A percentile compares a stretch with the other conserved stretches of the same genome.
Evolutionary conservation across 1,140 invertebrate species (phyloP).

Genomic region (Drosophila mauritiana): DNA sequence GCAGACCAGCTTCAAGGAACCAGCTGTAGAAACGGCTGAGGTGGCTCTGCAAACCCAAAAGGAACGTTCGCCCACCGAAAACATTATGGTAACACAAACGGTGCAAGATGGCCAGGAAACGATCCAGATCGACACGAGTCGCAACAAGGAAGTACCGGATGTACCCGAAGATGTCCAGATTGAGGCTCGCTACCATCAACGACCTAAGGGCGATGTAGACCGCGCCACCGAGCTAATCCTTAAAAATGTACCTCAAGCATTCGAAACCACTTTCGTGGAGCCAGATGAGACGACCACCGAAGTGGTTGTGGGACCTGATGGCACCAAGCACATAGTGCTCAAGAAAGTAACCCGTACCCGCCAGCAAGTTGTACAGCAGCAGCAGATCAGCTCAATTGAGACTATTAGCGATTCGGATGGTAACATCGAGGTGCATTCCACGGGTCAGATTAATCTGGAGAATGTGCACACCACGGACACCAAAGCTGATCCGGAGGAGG

Average conservation of each 20-base stretch:
- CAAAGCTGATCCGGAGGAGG: slow-evolving; percentile 54
- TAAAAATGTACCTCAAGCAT: slow-evolving; percentile 88
- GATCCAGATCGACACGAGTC: slow-evolving; percentile 90
- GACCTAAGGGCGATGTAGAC: slow-evolving; percentile 68
- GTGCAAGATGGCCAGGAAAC: slow-evolving; percentile 89
- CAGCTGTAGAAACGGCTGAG: slow-evolving; percentile 68
- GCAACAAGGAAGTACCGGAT: slow-evolving; percentile 85
- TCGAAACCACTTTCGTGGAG: slow-evolving; percentile 91
- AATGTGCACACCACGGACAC: slow-evolving; percentile 69
- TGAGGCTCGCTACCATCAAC: slow-evolving; percentile 89
- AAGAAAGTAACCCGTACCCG: slow-evolving; percentile 87
- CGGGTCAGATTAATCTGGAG: slow-evolving; percentile 75
- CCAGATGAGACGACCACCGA: slow-evolving; percentile 91
- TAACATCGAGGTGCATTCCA: slow-evolving; percentile 81
- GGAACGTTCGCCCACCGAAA: slow-evolving; percentile 86
- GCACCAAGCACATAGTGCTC: slow-evolving; percentile 92
- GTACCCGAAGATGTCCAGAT: slow-evolving; percentile 88
- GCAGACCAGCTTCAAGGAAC: slow-evolving; percentile 86
- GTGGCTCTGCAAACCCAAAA: slow-evolving; percentile 75
- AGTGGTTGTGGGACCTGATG: slow-evolving; percentile 91
- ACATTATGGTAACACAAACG: slow-evolving; percentile 89
- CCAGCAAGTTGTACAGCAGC: slow-evolving; percentile 84
- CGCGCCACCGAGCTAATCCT: slow-evolving; percentile 83
- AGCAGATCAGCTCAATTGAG: slow-evolving; percentile 86
- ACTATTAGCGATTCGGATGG: slow-evolving; percentile 88